These are phyloP conservation scores for Carcharodon carcharias DNA, from an alignment of 2,797 vertebrate genomes.

Conservation along the genomic window DNA sequence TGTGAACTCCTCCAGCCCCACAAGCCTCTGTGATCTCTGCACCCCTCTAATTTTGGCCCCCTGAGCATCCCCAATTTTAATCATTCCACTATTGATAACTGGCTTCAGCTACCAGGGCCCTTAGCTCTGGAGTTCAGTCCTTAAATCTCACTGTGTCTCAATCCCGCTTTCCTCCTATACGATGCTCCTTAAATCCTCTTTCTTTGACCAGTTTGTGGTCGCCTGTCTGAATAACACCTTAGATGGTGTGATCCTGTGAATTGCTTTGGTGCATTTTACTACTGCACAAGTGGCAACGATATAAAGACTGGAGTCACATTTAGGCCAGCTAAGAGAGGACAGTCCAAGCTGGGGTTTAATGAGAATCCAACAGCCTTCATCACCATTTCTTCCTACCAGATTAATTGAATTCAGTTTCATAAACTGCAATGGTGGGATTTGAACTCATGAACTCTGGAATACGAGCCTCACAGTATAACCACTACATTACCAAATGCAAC, in stretches of 20 bases:
- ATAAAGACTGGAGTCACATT: background rate
- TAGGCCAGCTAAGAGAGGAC: background rate
- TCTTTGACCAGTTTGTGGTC: background rate
- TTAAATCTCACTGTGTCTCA: background rate
- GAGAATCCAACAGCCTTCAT: background rate
- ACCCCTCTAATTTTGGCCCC: background rate
- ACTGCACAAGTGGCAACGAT: background rate
- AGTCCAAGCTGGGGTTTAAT: background rate
- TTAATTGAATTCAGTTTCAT: background rate
- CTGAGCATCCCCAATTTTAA: background rate
- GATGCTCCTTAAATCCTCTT: background rate
- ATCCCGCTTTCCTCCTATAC: background rate
- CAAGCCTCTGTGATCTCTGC: background rate
- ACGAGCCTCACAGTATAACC: too few relatives aligned
- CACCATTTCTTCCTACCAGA: background rate
- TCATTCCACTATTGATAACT: background rate
- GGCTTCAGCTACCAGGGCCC: background rate
- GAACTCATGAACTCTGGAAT: background rate
- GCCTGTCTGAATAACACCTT: background rate
- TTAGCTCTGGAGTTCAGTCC: background rate
- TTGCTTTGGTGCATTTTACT: background rate
- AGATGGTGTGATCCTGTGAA: background rate
- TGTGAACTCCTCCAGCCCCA: background rate
- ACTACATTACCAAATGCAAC: background rate
- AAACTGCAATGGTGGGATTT: background rate